Conservation (phyloP, 2,797 vertebrate genomes). For the Pantherophis vulpinus region DNA sequence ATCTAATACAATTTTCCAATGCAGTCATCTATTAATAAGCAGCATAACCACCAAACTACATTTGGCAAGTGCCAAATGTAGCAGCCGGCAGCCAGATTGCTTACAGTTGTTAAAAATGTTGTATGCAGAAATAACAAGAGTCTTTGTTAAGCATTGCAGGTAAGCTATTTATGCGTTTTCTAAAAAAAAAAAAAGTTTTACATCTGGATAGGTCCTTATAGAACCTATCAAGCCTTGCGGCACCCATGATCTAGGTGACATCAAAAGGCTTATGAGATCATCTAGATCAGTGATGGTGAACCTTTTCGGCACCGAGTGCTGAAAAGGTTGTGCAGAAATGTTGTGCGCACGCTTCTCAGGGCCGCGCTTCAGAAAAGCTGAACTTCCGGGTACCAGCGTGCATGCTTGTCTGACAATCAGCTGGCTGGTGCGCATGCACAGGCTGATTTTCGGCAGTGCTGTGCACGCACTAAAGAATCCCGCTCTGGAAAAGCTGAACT, state of each 20-base stretch:
- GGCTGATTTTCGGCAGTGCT: no score
- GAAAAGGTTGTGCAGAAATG: no score
- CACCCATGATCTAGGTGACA: not conserved
- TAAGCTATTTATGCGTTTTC: not conserved
- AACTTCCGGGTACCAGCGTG: no score
- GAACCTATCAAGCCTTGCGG: not conserved
- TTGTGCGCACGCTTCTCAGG: no score
- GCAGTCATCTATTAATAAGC: not conserved
- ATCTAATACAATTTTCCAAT: not conserved
- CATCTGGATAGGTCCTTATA: not conserved
- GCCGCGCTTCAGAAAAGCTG: no score
- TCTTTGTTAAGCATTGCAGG: not conserved
- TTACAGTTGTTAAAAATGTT: not conserved
- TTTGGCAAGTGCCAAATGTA: not conserved
- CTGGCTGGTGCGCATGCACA: no score
- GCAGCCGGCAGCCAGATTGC: not conserved
- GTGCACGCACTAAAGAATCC: no score
- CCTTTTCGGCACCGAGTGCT: no score
- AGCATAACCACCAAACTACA: not conserved
- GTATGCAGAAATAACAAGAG: not conserved
- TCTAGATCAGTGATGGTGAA: not conserved
- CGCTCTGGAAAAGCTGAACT: no score
- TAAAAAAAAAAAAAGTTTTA: not conserved
- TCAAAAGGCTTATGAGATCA: not conserved
- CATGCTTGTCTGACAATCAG: no score